Evolutionary conservation across 1,140 invertebrate genomes (phyloP).

Genomic region (Halesus radiatus): DNA sequence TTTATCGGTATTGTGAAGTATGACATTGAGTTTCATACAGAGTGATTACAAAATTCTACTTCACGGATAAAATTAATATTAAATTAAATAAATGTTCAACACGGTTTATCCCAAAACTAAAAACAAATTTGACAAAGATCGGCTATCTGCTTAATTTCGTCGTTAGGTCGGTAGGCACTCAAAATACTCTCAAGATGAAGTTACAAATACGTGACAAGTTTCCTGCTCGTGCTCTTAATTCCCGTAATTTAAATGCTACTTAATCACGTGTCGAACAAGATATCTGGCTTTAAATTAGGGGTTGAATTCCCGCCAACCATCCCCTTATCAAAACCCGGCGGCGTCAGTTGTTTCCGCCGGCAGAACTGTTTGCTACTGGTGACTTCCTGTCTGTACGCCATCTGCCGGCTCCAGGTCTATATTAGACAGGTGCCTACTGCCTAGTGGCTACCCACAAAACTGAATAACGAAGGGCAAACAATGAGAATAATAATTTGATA

Average conservation of each 20-base stretch:
- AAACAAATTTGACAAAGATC: too few species aligned
- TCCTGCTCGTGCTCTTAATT: not conserved
- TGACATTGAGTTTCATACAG: too few species aligned
- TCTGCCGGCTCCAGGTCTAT: constrained; percentile 8
- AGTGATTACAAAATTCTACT: too few species aligned
- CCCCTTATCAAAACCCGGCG: constrained; percentile 34
- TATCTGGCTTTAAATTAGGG: constrained; percentile 21
- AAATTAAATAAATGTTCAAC: too few species aligned
- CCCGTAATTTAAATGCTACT: not conserved
- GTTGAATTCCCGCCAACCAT: constrained; percentile 3
- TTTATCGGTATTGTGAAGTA: too few species aligned
- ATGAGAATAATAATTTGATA: too few species aligned
- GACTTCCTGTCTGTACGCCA: constrained; percentile 43
- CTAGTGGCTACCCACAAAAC: constrained; percentile 2
- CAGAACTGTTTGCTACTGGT: constrained; percentile 22
- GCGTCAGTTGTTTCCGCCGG: constrained; percentile 49
- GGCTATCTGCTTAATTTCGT: too few species aligned
- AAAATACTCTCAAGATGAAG: too few species aligned
- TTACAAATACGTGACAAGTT: too few species aligned
- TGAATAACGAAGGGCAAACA: not conserved
- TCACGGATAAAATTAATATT: too few species aligned
- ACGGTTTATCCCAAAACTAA: too few species aligned
- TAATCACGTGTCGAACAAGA: constrained; percentile 21
- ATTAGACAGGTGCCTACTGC: constrained; percentile 22
- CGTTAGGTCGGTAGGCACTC: too few species aligned